Base-by-base conservation (phyloP, 2,113 vertebrate genomes). In the Oreochromis niloticus region DNA sequence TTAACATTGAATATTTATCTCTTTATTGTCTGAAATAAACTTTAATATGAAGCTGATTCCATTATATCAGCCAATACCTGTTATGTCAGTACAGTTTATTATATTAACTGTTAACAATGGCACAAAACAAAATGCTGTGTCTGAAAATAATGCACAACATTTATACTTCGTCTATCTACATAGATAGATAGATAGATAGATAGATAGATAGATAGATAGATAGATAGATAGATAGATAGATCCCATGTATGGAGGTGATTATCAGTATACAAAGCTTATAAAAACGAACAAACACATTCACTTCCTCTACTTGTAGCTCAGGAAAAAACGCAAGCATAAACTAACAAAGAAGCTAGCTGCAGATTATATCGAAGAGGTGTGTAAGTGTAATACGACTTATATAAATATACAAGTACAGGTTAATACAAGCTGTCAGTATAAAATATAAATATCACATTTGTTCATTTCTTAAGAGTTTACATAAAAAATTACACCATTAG, bases 391-490 rank as follows among this genome's bases (percentile, higher is more conserved):
- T 7, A 92, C 80, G 85, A 91, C 87, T 90, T 85, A 90, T 83
- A 94, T 87, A 91, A 92, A 91, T 91, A 92, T 75, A 91, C 82
- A 92, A 81, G 66, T 61, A 90, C 55, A 90, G 84, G 85, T 92
- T 92, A 56, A 88, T 86, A 87, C 43, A 91, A 57, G 75, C 89
- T 63, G 79, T 66, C 41, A 82, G 91, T 95, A 95, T 85, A 96
- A 95, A 96, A 95, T 93, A 96, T 96, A 96, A 96, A 96, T 96
- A 96, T 89, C 75, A 30, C 4, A 63, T 88, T 48, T 82, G 43
- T 41, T 89, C 17, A 81, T 88, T 93, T 90, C 59, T 85, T 68
- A 80, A 66, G 4, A 52, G 80, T 91, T 36, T 75, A 61, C 80
- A 90, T 75, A 1, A 80, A 80, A 89, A 90, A 87, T 86, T 57